A percentile compares a stretch with the other conserved stretches of the same genome.
phyloP scores from a whole-genome alignment of 2,797 vertebrate genomes.

The Paramormyrops hopkinsi region DNA sequence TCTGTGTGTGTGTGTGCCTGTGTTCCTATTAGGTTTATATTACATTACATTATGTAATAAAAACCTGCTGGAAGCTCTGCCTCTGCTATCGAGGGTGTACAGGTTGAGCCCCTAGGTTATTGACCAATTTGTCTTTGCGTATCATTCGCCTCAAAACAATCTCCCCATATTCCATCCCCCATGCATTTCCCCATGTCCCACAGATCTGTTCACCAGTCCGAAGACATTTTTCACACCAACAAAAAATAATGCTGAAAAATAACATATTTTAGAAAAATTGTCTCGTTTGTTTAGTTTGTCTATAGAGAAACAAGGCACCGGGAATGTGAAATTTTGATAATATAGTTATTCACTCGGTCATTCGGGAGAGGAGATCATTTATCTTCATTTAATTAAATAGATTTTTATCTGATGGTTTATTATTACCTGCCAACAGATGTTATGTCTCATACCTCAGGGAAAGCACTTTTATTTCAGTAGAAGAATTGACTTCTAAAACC shows the following conservation, averaged over 20 bases:
- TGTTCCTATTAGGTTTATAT: neutral
- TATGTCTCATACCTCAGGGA: neutral
- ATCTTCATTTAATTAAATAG: constrained; percentile 3
- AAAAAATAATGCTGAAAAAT: neutral
- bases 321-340: neutral
- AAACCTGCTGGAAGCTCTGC: neutral
- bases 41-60: neutral
- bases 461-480: neutral
- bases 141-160: neutral
- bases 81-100: neutral
- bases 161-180: neutral
- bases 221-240: neutral
- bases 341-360: neutral
- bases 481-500: neutral
- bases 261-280: neutral
- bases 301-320: neutral
- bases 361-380: neutral
- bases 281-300: neutral
- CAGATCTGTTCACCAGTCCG: neutral
- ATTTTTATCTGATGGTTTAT: neutral
- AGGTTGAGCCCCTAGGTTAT: neutral
- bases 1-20: neutral
- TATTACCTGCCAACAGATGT: constrained; percentile 10
- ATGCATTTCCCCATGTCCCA: neutral
- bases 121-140: neutral